A percentile compares a stretch with the other conserved stretches of the same genome.
Evolutionary conservation across 2,113 vertebrate genomes (phyloP).

Genomic region (Dryoscopus gambensis): DNA sequence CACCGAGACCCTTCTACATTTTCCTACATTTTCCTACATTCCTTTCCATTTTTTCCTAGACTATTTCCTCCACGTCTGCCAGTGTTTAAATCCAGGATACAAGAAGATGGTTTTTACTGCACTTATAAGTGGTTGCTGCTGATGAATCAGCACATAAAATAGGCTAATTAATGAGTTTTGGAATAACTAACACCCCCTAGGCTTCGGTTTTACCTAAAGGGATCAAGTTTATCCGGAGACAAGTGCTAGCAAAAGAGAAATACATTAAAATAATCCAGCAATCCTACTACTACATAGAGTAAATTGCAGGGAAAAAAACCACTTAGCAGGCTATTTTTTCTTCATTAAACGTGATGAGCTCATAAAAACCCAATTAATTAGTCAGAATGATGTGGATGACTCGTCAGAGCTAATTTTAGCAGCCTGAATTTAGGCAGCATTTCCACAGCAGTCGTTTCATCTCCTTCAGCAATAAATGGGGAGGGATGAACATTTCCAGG

Average conservation of each 20-base stretch:
- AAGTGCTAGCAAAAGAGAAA: neutral
- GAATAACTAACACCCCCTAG: neutral
- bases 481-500: neutral
- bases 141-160: conserved; percentile 15
- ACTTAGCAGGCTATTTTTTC: neutral
- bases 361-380: conserved; percentile 14
- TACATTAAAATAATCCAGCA: neutral
- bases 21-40: neutral
- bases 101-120: neutral
- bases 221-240: neutral
- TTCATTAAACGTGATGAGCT: conserved; percentile 21
- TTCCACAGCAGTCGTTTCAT: neutral
- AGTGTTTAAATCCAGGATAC: neutral
- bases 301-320: neutral
- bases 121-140: neutral
- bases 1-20: neutral
- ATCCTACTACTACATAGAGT: neutral
- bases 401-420: conserved; percentile 55
- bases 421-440: neutral
- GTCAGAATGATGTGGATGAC: conserved; percentile 34
- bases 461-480: neutral
- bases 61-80: neutral
- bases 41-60: neutral
- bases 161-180: neutral
- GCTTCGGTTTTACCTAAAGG: neutral